Percentiles rank a stretch among this genome's conserved stretches.
phyloP scores from a whole-genome alignment of 92 coral and sea anemone species.

The Zoanthus sansibaricus region DNA sequence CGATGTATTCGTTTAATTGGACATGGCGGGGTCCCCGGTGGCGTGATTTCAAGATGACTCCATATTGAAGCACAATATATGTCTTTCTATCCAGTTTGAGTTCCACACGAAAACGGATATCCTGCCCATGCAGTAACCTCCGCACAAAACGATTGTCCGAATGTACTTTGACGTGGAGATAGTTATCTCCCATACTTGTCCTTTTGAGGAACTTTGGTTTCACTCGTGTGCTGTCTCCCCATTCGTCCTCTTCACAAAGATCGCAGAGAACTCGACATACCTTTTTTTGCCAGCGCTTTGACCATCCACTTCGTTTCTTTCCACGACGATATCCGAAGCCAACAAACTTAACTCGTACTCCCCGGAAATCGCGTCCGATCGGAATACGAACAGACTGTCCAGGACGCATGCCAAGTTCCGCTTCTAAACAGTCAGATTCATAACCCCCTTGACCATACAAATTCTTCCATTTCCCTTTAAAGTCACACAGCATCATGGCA shows the following conservation, averaged over 20 bases:
- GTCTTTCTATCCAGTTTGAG: constrained; percentile 54
- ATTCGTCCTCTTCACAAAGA: constrained; percentile 71
- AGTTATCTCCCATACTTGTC: constrained; percentile 83
- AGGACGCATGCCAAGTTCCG: constrained; percentile 80
- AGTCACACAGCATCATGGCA: neutral
- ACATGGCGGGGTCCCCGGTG: constrained; percentile 61
- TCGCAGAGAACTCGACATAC: constrained; percentile 79
- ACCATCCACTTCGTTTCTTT: constrained; percentile 56
- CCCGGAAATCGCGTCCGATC: constrained; percentile 65
- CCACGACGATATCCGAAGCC: constrained; percentile 66
- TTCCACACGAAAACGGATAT: constrained; percentile 83
- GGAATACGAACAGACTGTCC: constrained; percentile 85
- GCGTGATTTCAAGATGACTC: constrained; percentile 71
- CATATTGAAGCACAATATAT: constrained; percentile 73
- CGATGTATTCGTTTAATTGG: constrained; percentile 38
- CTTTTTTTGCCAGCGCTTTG: constrained; percentile 83
- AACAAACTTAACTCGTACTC: constrained; percentile 74
- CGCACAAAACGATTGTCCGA: constrained; percentile 76
- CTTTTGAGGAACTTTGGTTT: constrained; percentile 67
- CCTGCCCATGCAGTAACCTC: constrained; percentile 79
- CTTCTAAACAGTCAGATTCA: constrained; percentile 60
- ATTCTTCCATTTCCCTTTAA: neutral
- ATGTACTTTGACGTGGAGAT: constrained; percentile 70
- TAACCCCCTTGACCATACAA: neutral
- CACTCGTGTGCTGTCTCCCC: constrained; percentile 54